Base-by-base conservation (phyloP, 2,797 vertebrate species). In the Phylloscopus collybita region DNA sequence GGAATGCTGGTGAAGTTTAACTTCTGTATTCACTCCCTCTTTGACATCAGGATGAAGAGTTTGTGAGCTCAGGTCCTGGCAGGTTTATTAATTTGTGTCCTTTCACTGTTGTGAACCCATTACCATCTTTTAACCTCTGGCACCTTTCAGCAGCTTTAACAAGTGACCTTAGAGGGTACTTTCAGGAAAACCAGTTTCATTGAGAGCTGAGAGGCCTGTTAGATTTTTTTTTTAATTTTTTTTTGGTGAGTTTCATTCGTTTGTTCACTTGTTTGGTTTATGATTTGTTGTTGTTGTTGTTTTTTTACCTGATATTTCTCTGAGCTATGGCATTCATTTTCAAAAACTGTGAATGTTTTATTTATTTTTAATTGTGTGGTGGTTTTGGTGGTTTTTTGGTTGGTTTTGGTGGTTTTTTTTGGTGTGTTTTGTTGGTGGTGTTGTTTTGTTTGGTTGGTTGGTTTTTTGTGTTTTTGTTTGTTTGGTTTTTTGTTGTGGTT, bases 231-330 rank as follows among this genome's bases (percentile, higher is more conserved):
- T 9, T 27, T 18, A 23, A 17, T 44, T 45, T 15, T 16, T 56
- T 47, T 32, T 26, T 6, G 0, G 5, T 50, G 9, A 1, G 2
- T 36, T 67, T 66, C 15, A 23, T 38, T 72, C 45, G 1, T 9
- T 82, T 49, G 11, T 9, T 78, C 13, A 6, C 8, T 57, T 66
- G 23, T 8, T 62, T 45, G 10, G 7, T 7, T 71, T 56, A 13
- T 9, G 5, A 8, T 44, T 23, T 27, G 16, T 51, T 62, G 5
- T 27, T 62, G 5, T 27, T 56, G 13, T 40, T 11, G 38, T 88
- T 51, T 18, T 50, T 79, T 71, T 49, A 62, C 15, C 34, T 13
- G 0, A 26, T 18, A 34, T 17, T 13, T 59, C n/a, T 42, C 32
- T 59, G 26, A 38, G 20, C 44, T 75, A 2, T 13, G 8, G 6